Evolutionary conservation across 2,113 vertebrate species (phyloP).

Genomic region (Artemisiospiza belli): DNA sequence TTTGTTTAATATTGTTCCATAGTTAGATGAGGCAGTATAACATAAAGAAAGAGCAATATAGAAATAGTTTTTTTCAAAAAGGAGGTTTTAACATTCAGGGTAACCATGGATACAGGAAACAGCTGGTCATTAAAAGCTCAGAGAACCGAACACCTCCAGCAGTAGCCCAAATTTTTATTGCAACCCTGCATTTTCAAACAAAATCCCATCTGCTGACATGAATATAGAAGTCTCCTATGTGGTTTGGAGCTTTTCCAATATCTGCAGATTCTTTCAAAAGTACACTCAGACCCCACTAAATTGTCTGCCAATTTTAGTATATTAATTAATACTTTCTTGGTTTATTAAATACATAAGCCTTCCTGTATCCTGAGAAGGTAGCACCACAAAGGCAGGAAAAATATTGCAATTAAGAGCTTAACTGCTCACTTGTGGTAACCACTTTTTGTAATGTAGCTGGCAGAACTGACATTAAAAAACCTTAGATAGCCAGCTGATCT

Average conservation of each 20-base stretch:
- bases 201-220: constrained; percentile 15
- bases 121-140: constrained; percentile 15
- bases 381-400: not conserved
- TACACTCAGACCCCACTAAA: not conserved
- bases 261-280: not conserved
- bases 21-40: not conserved
- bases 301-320: not conserved
- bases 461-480: not conserved
- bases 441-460: not conserved
- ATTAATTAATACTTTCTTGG: not conserved
- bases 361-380: not conserved
- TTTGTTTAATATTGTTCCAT: not conserved
- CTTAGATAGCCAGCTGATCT: not conserved
- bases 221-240: not conserved
- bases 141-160: not conserved
- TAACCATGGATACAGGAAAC: constrained; percentile 11
- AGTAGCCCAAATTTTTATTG: constrained; percentile 27
- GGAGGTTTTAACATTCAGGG: not conserved
- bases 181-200: constrained; percentile 25
- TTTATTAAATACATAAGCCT: not conserved
- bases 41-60: not conserved
- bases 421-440: not conserved
- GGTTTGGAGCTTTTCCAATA: not conserved
- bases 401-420: not conserved
- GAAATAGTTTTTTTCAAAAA: not conserved